Evolutionary conservation across 2,888 invertebrate species (phyloP).

Genomic region (Caradrina kadenii): DNA sequence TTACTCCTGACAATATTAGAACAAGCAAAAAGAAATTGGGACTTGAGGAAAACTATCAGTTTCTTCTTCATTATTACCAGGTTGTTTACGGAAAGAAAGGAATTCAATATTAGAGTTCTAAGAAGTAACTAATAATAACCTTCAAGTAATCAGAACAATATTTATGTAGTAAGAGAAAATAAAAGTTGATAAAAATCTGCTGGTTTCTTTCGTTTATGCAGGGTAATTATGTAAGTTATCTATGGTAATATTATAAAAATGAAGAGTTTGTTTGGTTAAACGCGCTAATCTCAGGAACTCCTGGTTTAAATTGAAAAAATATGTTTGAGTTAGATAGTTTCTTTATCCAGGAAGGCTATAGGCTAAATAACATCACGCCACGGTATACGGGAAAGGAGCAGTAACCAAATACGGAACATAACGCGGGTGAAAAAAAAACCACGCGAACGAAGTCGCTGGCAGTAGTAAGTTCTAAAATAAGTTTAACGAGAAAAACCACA

Average conservation of each 20-base stretch:
- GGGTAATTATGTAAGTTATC: not conserved
- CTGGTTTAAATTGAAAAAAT: too few species aligned
- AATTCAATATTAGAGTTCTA: constrained; percentile 54
- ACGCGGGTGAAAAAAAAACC: too few species aligned
- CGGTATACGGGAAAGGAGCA: too few species aligned
- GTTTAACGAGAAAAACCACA: not conserved
- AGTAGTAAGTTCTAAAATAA: constrained; percentile 6
- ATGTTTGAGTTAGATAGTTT: too few species aligned
- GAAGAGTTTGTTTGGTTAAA: too few species aligned
- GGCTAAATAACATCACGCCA: too few species aligned
- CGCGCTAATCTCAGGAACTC: too few species aligned
- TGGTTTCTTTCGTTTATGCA: constrained; percentile 12
- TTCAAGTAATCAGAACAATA: constrained; percentile 4
- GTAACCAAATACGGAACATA: too few species aligned
- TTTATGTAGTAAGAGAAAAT: not conserved
- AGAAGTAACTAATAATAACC: not conserved
- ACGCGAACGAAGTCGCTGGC: too few species aligned
- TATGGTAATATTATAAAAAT: too few species aligned
- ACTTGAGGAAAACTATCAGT: constrained; percentile 68
- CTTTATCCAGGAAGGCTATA: too few species aligned
- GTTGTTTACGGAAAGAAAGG: constrained; percentile 64
- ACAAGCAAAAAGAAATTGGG: constrained; percentile 64
- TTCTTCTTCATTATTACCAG: constrained; percentile 64
- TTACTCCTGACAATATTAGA: constrained; percentile 55
- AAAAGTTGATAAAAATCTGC: not conserved